phyloP scores from a whole-genome alignment of 2,797 vertebrate species.

The Thalassophryne amazonica region DNA sequence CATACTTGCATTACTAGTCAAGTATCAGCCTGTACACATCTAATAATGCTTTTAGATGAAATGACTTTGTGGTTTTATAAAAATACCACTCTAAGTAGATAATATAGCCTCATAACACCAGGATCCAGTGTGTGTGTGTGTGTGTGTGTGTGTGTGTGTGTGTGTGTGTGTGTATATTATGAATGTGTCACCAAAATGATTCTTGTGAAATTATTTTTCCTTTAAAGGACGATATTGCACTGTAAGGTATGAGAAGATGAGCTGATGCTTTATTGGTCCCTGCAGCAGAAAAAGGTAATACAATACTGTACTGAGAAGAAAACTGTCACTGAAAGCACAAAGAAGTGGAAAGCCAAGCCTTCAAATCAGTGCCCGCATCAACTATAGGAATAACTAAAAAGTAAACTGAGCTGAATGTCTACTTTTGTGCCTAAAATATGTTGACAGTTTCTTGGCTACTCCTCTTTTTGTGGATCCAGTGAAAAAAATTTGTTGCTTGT shows the following conservation, averaged over 20 bases:
- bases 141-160: too few species aligned
- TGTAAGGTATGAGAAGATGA: slow-evolving; percentile 3
- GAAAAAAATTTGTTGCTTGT: too few species aligned
- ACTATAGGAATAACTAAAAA: background rate
- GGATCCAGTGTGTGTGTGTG: background rate
- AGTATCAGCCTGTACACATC: slow-evolving; percentile 38
- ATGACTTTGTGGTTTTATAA: slow-evolving; percentile 30
- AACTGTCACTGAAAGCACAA: background rate
- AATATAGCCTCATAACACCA: slow-evolving; percentile 17
- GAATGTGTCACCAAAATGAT: background rate
- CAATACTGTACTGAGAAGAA: background rate
- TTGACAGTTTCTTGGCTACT: too few species aligned
- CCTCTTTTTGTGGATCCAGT: too few species aligned
- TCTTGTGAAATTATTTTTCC: slow-evolving; percentile 12
- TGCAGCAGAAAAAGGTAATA: background rate
- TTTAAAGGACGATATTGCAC: slow-evolving; percentile 2
- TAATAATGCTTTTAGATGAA: slow-evolving; percentile 67
- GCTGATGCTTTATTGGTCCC: background rate
- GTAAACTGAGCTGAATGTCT: too few species aligned
- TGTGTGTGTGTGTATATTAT: slow-evolving; percentile 12
- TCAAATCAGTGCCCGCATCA: background rate
- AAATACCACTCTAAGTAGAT: slow-evolving; percentile 26
- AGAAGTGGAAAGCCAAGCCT: background rate
- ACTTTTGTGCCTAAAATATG: too few species aligned
- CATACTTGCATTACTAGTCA: slow-evolving; percentile 57